Percentiles rank a stretch among this genome's conserved stretches.
These are phyloP conservation scores for Lordiphosa fenestrarum DNA, from an alignment of 2,888 invertebrate genomes.

Conservation along the genomic window DNA sequence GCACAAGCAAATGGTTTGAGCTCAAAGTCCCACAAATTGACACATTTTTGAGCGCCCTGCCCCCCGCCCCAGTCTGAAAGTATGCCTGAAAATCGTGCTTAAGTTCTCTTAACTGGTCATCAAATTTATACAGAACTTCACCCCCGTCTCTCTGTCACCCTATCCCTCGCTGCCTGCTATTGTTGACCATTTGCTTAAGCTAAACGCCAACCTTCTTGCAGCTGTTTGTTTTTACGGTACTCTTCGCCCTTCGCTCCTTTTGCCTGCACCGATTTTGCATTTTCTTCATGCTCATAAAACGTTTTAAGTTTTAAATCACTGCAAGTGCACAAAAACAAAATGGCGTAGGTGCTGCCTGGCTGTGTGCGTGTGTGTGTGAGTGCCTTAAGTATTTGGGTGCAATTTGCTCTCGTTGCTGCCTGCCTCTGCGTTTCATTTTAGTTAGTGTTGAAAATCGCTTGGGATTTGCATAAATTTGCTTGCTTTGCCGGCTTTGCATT, in stretches of 20 bases:
- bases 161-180: constrained; percentile 2
- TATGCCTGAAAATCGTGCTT: too few species aligned
- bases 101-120: constrained; percentile 37
- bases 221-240: constrained; percentile 59
- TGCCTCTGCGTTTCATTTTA: constrained; percentile 58
- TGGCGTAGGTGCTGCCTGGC: constrained; percentile 21
- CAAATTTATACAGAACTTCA: constrained; percentile 26
- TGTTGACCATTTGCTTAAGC: constrained; percentile 62
- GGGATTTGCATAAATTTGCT: constrained; percentile 73
- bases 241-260: neutral
- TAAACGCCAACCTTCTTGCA: constrained; percentile 60
- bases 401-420: constrained; percentile 47
- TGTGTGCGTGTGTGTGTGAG: constrained; percentile 18
- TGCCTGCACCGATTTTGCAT: neutral
- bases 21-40: too few species aligned
- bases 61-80: too few species aligned
- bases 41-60: too few species aligned
- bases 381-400: constrained; percentile 71
- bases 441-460: constrained; percentile 74
- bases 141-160: neutral
- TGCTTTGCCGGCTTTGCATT: constrained; percentile 31
- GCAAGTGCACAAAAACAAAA: constrained; percentile 54
- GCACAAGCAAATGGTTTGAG: too few species aligned
- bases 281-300: constrained; percentile 45
- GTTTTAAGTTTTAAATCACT: constrained; percentile 60